phyloP scores from a whole-genome alignment of 1,140 invertebrate species.

The Pogonomyrmex californicus region DNA sequence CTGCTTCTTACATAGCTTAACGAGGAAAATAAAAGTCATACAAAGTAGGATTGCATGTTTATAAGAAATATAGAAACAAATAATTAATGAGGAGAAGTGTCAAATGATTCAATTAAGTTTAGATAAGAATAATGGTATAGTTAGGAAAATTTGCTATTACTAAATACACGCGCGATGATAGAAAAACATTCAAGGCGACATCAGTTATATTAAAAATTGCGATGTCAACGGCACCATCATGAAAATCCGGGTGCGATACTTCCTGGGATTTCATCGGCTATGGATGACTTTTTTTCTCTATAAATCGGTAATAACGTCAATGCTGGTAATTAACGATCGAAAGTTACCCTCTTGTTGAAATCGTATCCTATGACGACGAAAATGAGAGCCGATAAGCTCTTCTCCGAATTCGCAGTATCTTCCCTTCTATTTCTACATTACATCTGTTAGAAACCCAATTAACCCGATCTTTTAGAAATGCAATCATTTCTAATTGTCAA shows the following conservation, averaged over 20 bases:
- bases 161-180: background rate
- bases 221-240: background rate
- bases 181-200: background rate
- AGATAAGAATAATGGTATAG: background rate
- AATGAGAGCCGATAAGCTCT: conserved; percentile 13
- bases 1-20: conserved; percentile 5
- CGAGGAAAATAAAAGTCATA: background rate
- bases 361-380: conserved; percentile 27
- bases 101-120: conserved; percentile 10
- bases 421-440: background rate
- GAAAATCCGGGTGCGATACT: conserved; percentile 19
- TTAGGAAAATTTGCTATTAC: background rate
- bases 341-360: conserved; percentile 68
- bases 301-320: conserved; percentile 22
- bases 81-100: background rate
- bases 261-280: conserved; percentile 76
- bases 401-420: background rate
- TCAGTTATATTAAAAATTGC: background rate
- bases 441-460: background rate
- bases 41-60: conserved; percentile 18
- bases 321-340: conserved; percentile 75
- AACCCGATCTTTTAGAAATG: background rate
- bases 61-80: background rate
- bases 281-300: conserved; percentile 73
- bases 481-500: background rate